Evolutionary conservation across 2,888 invertebrate genomes (phyloP), one percentile per base, ranked within the genome.

Genomic region (Mythimna pallens): DNA sequence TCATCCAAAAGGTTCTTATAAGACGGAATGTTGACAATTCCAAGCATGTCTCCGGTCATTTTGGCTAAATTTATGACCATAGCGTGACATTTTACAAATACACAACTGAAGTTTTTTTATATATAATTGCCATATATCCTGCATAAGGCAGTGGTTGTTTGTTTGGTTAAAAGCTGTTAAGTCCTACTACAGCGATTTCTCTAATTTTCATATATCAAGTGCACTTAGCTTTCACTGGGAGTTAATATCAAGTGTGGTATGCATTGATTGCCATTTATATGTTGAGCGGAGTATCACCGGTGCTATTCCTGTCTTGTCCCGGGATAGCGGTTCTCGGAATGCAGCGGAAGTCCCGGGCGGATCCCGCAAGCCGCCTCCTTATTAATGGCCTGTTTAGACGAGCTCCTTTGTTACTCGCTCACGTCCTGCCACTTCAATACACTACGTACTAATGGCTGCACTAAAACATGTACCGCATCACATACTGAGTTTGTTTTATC

Each of bases 341-440:
- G 92, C 93, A 88, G 90, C 95, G 95, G 95, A 95, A 94, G 95
- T 93, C 93, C 93, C 93, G 92, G 89, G 87, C 91, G 92, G 91
- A 92, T 90, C 93, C 90, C 90, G 91, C 91, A 91, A 92, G 91
- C 94, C 94, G 93, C 92, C 94, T 94, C 95, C 94, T 95, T 96
- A 95, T 95, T 95, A 95, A 96, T 96, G 95, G 92, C 93, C 95
- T 95, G 95, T 95, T 96, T 96, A 95, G 93, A 94, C 94, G 92
- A 91, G 92, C 93, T 94, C 94, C 94, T 95, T 96, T 94, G 95
- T 95, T 94, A 94, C 93, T 93, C 90, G 91, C 93, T 93, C 95
- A 94, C 95, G 94, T 94, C 93, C 93, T 92, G 92, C 92, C 93
- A 93, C 93, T 92, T 92, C 88, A 92, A 82, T 87, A 86, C 89